Evolutionary conservation across 2,113 vertebrate genomes (phyloP).

Genomic region (Clarias gariepinus): DNA sequence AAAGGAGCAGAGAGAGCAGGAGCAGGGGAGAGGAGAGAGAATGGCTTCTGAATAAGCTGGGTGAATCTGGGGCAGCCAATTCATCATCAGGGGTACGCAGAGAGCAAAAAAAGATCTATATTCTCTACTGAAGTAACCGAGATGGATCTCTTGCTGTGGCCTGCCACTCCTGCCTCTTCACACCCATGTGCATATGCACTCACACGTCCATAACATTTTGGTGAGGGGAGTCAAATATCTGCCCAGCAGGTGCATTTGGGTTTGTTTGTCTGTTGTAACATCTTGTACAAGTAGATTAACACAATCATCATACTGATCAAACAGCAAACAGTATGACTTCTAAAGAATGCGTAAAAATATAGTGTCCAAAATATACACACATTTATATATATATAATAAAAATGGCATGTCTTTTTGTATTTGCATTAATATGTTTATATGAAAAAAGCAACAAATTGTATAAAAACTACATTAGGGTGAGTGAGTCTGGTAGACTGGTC

Average conservation of each 20-base stretch:
- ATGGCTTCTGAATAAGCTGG: slow-evolving; percentile 27
- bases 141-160: slow-evolving; percentile 36
- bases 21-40: neutral
- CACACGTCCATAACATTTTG: neutral
- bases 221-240: slow-evolving; percentile 24
- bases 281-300: neutral
- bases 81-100: slow-evolving; percentile 37
- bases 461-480: neutral
- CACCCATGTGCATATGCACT: neutral
- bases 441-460: no score
- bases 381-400: no score
- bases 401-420: neutral
- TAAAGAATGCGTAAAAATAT: neutral
- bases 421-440: neutral
- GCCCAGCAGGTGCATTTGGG: slow-evolving; percentile 35
- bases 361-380: no score
- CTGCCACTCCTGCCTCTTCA: neutral
- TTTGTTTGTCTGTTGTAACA: neutral
- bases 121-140: slow-evolving; percentile 22
- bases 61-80: slow-evolving; percentile 46
- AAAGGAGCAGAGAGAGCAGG: slow-evolving; percentile 24
- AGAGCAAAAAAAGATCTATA: slow-evolving; percentile 30
- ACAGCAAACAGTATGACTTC: neutral
- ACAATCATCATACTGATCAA: neutral
- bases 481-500: neutral